Base-by-base conservation (phyloP, 2,888 invertebrate species). In the Gymnosoma rotundatum region DNA sequence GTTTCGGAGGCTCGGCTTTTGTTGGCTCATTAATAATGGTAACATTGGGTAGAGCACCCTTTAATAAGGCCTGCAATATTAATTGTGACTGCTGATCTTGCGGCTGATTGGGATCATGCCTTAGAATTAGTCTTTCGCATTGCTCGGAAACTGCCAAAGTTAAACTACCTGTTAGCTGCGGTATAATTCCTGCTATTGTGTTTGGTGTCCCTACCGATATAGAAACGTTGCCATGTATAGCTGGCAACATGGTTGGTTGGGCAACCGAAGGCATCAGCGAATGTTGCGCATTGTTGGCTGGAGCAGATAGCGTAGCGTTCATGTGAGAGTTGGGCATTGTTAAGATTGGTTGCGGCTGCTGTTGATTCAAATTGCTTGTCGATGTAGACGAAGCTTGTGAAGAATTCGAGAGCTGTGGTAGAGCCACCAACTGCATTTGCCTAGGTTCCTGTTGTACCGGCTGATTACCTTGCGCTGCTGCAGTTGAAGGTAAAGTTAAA, bases 91-190 rank as follows among this genome's bases (percentile, higher is more conserved):
- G 92, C 66, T 92, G 90, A 88, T 94, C 94, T 86, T 94, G 94
- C 63, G 93, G 94, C 56, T 93, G 89, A 73, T 93, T 93, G 4
- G 94, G 94, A 86, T 95, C 94, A 87, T 95, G 95, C 60, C 95
- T 95, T 69, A 95, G 90, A 56, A 95, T 93, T 60, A 95, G 92
- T 32, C 95, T 92, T 50, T 91, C 95, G 10, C 95, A 95, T 87
- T 95, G 95, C 89, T 95, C 95, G 0, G 94, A 94, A 64, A 95
- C 93, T 0, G 95, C 94, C 75, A 95, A 91, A 81, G 95, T 94
- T 78, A 95, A 93, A 74, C 94, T 95, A 1, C 95, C 95, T 25
- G 94, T 94, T 9, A 94, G 90, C 87, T 94, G 95, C 2, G 93
- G 92, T 66, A 93, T 92, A 52, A 93, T 85, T 1, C 91, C 86